Base-by-base conservation (phyloP, 2,113 vertebrate species). In the Corvus moneduloides region DNA sequence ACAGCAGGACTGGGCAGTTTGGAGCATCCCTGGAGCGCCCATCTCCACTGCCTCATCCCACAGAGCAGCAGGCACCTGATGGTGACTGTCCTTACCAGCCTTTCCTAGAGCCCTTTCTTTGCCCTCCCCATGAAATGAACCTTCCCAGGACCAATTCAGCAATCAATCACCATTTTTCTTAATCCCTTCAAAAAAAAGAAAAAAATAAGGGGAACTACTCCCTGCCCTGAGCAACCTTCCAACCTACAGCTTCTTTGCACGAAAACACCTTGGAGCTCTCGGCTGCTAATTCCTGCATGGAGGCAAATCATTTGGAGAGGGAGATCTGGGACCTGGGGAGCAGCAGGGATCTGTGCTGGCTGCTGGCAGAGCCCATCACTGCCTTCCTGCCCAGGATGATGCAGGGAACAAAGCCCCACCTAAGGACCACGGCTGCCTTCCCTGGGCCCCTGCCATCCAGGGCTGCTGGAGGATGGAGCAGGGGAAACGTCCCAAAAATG, bases 111-210 rank as follows among this genome's bases (percentile, higher is more conserved):
- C 32, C n/a, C 18, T 39, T 17, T 18, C 3, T 61, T 79, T 79
- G 58, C 30, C 52, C 27, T 73, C 41, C 32, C 21, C 32, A 62
- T 15, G 33, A 74, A 63, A 43, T 1, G 11, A 26, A 12, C 5
- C 0, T 0, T 43, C 13, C 78, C 1, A 19, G 43, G 66, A 51
- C 26, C 43, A 63, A 20, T 18, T 62, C 23, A 63, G 24, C 61
- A 61, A 62, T 35, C 63, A n/a, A 13, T 35, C 49, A 10, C 43
- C 22, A 2, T 8, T 72, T n/a, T 59, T 12, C 11, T 56, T 51
- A 52, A 16, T 12, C 12, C 24, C 13, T 27, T 63, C 39, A 46
- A 51, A 55, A 23, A 61, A 55, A 32, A 22, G 7, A 35, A 23
- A 52, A 51, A 24, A 22, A 13, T 28, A 37, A 37, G 13, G 5